A percentile compares a stretch with the other conserved stretches of the same genome.
Conservation (phyloP, 2,113 vertebrate species). For the Poeciliopsis retropinna region DNA sequence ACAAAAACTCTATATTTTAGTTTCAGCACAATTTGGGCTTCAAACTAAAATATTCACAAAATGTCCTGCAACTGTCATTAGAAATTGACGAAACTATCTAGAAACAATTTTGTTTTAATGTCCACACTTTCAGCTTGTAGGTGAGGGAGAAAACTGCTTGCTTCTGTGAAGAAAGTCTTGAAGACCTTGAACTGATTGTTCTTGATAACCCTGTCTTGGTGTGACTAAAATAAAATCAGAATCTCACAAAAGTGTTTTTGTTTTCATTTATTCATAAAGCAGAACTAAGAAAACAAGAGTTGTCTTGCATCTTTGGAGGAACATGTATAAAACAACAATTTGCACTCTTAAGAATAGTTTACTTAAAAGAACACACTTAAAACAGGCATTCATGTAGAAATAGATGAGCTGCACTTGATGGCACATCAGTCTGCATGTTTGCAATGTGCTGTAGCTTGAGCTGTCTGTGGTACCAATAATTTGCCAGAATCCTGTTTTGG, state of each 20-base stretch:
- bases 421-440: background rate
- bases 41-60: too few species aligned
- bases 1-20: too few species aligned
- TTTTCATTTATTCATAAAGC: too few species aligned
- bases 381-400: background rate
- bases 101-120: too few species aligned
- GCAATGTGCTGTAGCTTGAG: too few species aligned
- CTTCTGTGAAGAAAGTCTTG: background rate
- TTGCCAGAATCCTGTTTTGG: background rate
- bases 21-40: too few species aligned
- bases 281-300: background rate
- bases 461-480: background rate
- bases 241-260: background rate
- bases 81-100: too few species aligned
- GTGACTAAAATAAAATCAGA: background rate
- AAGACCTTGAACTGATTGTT: background rate
- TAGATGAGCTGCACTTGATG: background rate
- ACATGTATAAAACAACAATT: too few species aligned
- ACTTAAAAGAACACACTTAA: background rate
- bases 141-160: background rate
- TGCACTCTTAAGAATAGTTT: background rate
- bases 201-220: background rate
- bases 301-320: background rate
- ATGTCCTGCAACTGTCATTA: too few species aligned
- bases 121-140: background rate